Percentiles rank a stretch among this genome's conserved stretches.
Conservation (phyloP, 2,113 vertebrate species). For the Gila orcuttii region DNA sequence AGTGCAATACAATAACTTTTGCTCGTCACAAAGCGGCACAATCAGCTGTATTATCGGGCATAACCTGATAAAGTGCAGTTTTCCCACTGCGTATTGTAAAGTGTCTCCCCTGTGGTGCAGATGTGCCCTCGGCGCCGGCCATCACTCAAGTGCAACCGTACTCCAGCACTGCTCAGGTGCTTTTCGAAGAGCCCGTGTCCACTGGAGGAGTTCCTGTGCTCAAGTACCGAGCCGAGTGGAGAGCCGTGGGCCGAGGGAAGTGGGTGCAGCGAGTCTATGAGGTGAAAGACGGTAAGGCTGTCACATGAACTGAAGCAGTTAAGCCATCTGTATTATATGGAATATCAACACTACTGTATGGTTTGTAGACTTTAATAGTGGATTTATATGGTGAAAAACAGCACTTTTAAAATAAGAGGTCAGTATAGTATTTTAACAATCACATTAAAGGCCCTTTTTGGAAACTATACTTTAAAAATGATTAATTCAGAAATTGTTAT, state of each 20-base stretch:
- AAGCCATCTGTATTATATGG: neutral
- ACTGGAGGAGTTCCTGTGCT: conserved; percentile 91
- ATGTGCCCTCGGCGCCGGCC: conserved; percentile 91
- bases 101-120: conserved; percentile 68
- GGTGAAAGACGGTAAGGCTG: conserved; percentile 82
- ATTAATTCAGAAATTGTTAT: neutral
- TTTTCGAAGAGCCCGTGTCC: conserved; percentile 90
- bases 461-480: neutral
- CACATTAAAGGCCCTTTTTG: neutral
- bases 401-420: neutral
- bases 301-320: neutral
- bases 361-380: neutral
- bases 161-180: conserved; percentile 90
- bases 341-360: neutral
- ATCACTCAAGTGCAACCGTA: conserved; percentile 87
- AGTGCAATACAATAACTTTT: neutral
- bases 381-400: neutral
- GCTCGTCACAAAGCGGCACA: neutral
- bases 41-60: neutral
- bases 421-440: neutral
- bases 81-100: conserved; percentile 8
- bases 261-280: conserved; percentile 83
- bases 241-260: conserved; percentile 71
- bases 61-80: conserved; percentile 8
- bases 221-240: conserved; percentile 90